Conservation (phyloP, 2,113 vertebrate genomes). For the Copsychus sechellarum region DNA sequence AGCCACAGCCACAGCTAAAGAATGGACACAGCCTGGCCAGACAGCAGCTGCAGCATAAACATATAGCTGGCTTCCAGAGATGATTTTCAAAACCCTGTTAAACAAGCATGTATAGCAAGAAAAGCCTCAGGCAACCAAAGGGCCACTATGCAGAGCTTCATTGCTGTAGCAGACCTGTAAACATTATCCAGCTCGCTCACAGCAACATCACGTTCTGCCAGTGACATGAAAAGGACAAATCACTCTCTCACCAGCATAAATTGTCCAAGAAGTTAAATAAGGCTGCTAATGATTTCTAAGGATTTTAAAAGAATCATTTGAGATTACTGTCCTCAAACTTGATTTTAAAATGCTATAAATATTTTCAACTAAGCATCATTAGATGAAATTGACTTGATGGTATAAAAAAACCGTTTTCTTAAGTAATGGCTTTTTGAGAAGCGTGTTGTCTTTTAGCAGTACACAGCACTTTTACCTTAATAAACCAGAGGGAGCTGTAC, state of each 20-base stretch:
- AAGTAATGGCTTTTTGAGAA: background rate
- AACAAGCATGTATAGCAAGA: background rate
- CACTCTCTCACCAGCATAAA: background rate
- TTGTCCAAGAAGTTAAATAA: background rate
- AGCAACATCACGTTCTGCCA: background rate
- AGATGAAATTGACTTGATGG: background rate
- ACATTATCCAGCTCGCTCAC: background rate
- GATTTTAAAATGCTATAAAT: background rate
- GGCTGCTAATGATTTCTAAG: background rate
- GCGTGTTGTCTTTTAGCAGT: background rate
- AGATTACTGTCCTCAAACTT: background rate
- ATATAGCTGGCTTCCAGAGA: background rate
- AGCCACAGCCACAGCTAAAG: background rate
- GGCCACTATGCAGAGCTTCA: background rate
- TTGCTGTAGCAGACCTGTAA: background rate
- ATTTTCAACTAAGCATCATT: background rate
- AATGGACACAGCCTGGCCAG: background rate
- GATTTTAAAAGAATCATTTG: background rate
- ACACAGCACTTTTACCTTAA: background rate
- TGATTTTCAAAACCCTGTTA: background rate
- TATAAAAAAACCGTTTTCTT: background rate
- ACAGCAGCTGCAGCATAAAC: background rate
- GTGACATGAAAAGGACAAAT: background rate
- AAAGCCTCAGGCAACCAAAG: constrained; percentile 4
- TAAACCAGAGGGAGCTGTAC: background rate